phyloP scores from a whole-genome alignment of 35 echinoderm and acorn worm species.

The Heliocidaris erythrogramma region DNA sequence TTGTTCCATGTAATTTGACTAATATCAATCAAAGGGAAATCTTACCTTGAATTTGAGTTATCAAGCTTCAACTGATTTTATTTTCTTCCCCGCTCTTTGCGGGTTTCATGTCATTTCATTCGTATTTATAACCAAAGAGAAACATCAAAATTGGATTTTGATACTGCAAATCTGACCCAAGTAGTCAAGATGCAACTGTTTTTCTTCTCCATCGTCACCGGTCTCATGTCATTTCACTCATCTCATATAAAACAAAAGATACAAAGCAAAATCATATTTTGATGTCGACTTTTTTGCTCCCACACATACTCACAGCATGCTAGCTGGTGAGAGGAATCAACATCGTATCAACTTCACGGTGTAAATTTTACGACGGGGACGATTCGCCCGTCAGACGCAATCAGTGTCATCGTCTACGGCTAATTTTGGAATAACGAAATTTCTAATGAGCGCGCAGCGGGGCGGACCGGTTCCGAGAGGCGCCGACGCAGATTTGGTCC shows the following conservation, averaged over 20 bases:
- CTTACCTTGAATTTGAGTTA: too few relatives aligned
- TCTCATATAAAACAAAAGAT: background rate
- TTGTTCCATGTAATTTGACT: too few relatives aligned
- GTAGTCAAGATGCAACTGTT: background rate
- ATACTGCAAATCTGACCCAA: background rate
- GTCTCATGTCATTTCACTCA: background rate
- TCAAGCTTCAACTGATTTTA: too few relatives aligned
- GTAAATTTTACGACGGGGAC: slow-evolving; percentile 37
- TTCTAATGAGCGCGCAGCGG: slow-evolving; percentile 43
- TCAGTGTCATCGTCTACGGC: background rate
- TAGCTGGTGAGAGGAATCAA: slow-evolving; percentile 2
- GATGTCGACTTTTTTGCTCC: slow-evolving; percentile 5
- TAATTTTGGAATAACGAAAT: slow-evolving; percentile 43
- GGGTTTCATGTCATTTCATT: too few relatives aligned
- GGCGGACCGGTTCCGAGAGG: background rate
- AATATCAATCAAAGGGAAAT: too few relatives aligned
- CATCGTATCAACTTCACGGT: slow-evolving; percentile 39
- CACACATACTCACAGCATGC: slow-evolving; percentile 21
- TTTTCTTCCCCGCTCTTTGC: too few relatives aligned
- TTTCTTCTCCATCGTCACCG: background rate
- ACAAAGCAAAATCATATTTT: background rate
- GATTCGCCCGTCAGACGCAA: background rate
- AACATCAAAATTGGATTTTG: too few relatives aligned
- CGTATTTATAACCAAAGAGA: too few relatives aligned
- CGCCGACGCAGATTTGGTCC: slow-evolving; percentile 16